These are phyloP conservation scores for Cathartes aura DNA, from an alignment of 2,113 vertebrate genomes.

Conservation along the genomic window DNA sequence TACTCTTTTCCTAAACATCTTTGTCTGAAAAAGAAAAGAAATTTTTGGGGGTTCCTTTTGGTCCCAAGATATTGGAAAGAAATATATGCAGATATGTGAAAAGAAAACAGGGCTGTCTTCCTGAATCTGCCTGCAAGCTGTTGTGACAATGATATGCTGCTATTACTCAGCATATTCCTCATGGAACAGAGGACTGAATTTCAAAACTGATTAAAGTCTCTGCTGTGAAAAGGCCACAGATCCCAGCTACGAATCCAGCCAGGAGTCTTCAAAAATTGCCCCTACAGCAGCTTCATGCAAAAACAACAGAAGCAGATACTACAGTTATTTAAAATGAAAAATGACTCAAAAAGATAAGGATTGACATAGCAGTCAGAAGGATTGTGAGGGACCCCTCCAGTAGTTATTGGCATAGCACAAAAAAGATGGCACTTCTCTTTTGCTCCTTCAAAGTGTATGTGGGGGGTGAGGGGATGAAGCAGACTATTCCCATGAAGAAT, in stretches of 20 bases:
- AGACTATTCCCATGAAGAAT: neutral
- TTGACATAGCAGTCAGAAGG: neutral
- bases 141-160: neutral
- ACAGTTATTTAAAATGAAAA: neutral
- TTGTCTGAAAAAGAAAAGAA: neutral
- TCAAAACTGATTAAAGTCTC: conserved; percentile 17
- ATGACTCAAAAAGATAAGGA: neutral
- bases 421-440: neutral
- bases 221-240: neutral
- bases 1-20: neutral
- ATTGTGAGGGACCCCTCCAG: neutral
- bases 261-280: neutral
- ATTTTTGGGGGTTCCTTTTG: neutral
- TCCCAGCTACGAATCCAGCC: neutral
- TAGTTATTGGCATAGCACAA: neutral
- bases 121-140: neutral
- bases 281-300: neutral
- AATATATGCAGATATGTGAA: neutral
- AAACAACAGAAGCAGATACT: neutral
- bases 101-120: neutral
- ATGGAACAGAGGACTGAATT: neutral
- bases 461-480: neutral
- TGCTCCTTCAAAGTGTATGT: neutral
- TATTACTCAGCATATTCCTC: conserved; percentile 36
- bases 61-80: neutral